A percentile compares a stretch with the other conserved stretches of the same genome.
Conservation (phyloP, 1,140 invertebrate genomes). For the Andricus grossulariae region DNA sequence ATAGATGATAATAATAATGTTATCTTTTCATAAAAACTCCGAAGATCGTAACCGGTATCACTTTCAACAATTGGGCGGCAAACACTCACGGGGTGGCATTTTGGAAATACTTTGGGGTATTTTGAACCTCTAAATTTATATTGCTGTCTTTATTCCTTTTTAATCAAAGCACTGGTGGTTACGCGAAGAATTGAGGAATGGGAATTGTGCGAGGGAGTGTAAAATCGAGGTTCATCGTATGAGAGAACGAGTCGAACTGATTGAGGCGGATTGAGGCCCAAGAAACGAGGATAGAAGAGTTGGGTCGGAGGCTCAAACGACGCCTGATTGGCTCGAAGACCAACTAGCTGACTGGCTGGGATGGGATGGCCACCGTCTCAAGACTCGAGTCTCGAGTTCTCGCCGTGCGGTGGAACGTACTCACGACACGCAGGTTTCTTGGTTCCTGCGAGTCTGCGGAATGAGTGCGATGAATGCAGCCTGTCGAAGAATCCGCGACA, state of each 20-base stretch:
- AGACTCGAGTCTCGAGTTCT: not conserved
- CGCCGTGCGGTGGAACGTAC: not conserved
- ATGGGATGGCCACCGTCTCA: too few relatives aligned
- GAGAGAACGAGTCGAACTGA: slow-evolving; percentile 15
- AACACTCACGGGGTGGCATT: not conserved
- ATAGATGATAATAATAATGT: too few relatives aligned
- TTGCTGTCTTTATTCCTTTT: too few relatives aligned
- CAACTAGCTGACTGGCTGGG: not conserved
- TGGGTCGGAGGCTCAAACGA: not conserved
- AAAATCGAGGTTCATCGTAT: not conserved
- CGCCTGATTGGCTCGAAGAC: slow-evolving; percentile 5
- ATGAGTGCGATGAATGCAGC: not conserved
- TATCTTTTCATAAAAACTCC: too few relatives aligned
- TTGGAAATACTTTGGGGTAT: too few relatives aligned
- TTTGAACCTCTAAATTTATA: not conserved
- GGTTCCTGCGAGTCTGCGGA: not conserved
- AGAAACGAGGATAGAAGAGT: slow-evolving; percentile 2
- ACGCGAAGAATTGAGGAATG: not conserved
- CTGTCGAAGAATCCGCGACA: slow-evolving; percentile 25
- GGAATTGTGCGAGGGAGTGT: not conserved
- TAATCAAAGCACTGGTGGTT: too few relatives aligned
- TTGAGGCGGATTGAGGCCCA: slow-evolving; percentile 20
- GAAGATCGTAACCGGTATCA: not conserved
- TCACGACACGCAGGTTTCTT: slow-evolving; percentile 18
- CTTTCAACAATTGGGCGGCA: slow-evolving; percentile 21